Evolutionary conservation across 2,888 invertebrate species (phyloP).

Genomic region (Papilio elwesi): DNA sequence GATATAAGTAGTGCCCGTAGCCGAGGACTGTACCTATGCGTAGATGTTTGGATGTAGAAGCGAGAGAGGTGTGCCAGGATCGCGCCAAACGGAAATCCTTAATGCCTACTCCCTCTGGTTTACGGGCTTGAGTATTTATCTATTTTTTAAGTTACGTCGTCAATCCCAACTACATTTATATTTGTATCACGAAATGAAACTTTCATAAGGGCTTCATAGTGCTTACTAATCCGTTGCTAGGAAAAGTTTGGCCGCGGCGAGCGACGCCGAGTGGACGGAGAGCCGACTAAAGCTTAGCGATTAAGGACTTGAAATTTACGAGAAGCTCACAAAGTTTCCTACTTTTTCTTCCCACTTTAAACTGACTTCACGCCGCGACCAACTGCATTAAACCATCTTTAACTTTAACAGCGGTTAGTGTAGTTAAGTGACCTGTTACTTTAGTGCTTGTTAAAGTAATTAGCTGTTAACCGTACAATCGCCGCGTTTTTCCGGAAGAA

Average conservation of each 20-base stretch:
- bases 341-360: constrained; percentile 17
- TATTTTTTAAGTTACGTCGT: background rate
- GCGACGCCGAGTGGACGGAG: constrained; percentile 15
- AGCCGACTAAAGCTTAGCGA: constrained; percentile 32
- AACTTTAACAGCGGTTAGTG: constrained; percentile 7
- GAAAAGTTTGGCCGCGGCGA: constrained; percentile 31
- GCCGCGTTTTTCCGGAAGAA: too few species aligned
- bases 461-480: too few species aligned
- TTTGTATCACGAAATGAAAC: constrained; percentile 27
- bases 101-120: too few species aligned
- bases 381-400: constrained; percentile 24
- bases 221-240: constrained; percentile 28
- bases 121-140: too few species aligned
- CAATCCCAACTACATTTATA: background rate
- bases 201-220: constrained; percentile 14
- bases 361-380: constrained; percentile 4
- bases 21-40: too few species aligned
- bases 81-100: too few species aligned
- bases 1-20: too few species aligned
- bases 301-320: constrained; percentile 32
- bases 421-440: background rate
- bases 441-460: background rate
- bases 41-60: too few species aligned
- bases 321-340: constrained; percentile 32
- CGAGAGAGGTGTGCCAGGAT: too few species aligned